phyloP scores from a whole-genome alignment of 2,113 vertebrate genomes.

The Thalassoma bifasciatum region DNA sequence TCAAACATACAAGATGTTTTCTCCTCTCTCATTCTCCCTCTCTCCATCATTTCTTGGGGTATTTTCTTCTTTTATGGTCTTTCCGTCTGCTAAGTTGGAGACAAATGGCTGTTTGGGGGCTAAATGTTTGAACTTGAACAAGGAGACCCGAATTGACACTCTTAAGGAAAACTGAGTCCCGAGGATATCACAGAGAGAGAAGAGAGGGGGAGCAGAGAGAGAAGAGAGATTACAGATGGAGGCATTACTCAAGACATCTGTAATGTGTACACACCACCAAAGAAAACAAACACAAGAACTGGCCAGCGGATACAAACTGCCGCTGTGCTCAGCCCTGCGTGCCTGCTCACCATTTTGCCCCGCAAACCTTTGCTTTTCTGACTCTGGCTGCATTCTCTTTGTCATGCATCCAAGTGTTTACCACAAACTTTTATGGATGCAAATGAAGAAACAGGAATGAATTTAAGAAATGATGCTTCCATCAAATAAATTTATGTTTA shows the following conservation, averaged over 20 bases:
- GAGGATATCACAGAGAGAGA: conserved; percentile 72
- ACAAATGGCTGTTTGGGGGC: conserved; percentile 80
- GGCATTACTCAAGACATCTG: conserved; percentile 81
- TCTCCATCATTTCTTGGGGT: conserved; percentile 75
- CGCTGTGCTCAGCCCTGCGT: conserved; percentile 40
- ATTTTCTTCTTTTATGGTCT: conserved; percentile 76
- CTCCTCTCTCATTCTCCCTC: conserved; percentile 30
- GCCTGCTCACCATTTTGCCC: conserved; percentile 19
- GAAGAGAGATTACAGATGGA: conserved; percentile 77
- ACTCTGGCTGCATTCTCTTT: conserved; percentile 21
- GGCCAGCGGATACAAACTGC: conserved; percentile 68
- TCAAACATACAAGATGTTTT: conserved; percentile 78
- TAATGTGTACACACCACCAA: conserved; percentile 79
- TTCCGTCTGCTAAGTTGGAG: conserved; percentile 74
- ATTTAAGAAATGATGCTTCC: background rate
- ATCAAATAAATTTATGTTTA: background rate
- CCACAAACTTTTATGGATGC: background rate
- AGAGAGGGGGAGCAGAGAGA: conserved; percentile 44
- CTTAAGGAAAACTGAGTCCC: conserved; percentile 79
- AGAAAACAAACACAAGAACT: conserved; percentile 75
- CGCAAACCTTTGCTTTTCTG: conserved; percentile 22
- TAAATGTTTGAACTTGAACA: conserved; percentile 84
- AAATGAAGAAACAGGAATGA: background rate
- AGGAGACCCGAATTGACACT: conserved; percentile 81
- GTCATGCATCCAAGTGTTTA: conserved; percentile 6